A percentile compares a stretch with the other conserved stretches of the same genome.
Evolutionary conservation across 2,797 vertebrate genomes (phyloP).

Genomic region (Crypturellus tataupa): DNA sequence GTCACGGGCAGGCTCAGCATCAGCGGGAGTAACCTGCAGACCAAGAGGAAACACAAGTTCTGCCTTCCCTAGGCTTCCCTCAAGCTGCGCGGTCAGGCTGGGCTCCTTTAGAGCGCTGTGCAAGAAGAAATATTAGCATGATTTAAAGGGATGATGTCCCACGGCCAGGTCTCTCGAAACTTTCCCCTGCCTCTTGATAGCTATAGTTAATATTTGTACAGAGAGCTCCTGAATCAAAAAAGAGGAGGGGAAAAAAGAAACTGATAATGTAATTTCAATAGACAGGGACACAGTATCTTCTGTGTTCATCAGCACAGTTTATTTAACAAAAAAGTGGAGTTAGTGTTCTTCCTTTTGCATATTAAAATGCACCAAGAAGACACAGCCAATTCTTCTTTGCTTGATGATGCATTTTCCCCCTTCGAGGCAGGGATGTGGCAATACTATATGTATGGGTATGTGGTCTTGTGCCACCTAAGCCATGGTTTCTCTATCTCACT

Average conservation of each 20-base stretch:
- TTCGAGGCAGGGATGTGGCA: background rate
- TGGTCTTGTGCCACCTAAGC: background rate
- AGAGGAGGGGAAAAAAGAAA: background rate
- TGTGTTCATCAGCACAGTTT: conserved; percentile 43
- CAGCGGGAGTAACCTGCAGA: background rate
- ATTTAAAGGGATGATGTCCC: conserved; percentile 12
- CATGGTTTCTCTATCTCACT: background rate
- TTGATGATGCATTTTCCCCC: background rate
- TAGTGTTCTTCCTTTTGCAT: background rate
- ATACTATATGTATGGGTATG: background rate
- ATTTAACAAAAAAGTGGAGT: background rate
- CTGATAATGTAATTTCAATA: conserved; percentile 45
- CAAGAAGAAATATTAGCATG: conserved; percentile 46
- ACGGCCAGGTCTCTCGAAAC: conserved; percentile 21
- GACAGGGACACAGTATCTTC: conserved; percentile 45
- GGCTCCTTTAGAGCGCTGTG: background rate
- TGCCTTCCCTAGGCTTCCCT: background rate
- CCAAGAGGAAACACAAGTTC: background rate
- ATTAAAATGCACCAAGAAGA: background rate
- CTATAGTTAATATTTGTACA: conserved; percentile 22
- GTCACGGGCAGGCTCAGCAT: background rate
- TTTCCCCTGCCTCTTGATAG: background rate
- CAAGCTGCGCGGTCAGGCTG: background rate
- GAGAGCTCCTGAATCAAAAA: conserved; percentile 1
- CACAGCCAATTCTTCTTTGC: background rate